phyloP scores from a whole-genome alignment of 2,797 vertebrate species.

The Hemitrygon akajei region DNA sequence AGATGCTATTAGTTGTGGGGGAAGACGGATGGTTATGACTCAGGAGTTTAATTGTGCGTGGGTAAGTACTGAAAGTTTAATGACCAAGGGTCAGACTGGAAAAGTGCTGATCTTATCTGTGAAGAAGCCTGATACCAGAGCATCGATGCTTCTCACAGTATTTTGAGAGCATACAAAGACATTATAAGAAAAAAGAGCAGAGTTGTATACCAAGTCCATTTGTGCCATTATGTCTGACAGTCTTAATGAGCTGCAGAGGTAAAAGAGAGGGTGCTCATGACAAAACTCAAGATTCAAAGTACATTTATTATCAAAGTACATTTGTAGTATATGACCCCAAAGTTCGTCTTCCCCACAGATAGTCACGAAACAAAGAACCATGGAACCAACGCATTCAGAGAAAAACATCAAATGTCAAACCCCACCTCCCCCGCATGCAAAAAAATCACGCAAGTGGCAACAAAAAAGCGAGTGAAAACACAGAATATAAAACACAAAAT shows the following conservation, averaged over 20 bases:
- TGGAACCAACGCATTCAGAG: too few relatives aligned
- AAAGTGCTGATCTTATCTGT: neutral
- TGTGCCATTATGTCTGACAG: neutral
- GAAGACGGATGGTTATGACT: neutral
- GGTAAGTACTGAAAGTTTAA: neutral
- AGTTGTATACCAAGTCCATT: neutral
- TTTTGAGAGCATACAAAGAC: neutral
- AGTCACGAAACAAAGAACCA: too few relatives aligned
- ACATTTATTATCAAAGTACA: too few relatives aligned
- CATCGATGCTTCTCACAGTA: neutral
- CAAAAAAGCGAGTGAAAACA: too few relatives aligned
- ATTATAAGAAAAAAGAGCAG: too few relatives aligned
- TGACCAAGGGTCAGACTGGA: neutral
- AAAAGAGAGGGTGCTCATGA: neutral
- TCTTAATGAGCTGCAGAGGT: neutral
- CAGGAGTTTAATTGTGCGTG: neutral
- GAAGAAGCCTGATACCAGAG: neutral
- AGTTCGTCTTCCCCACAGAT: too few relatives aligned
- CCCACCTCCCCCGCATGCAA: too few relatives aligned
- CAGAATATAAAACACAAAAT: too few relatives aligned
- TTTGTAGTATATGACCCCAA: too few relatives aligned
- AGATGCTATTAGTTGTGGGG: neutral
- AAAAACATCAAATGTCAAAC: too few relatives aligned
- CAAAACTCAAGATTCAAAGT: neutral
- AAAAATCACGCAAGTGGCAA: too few relatives aligned